Conservation (phyloP, 2,888 invertebrate genomes). For the Troides helena region DNA sequence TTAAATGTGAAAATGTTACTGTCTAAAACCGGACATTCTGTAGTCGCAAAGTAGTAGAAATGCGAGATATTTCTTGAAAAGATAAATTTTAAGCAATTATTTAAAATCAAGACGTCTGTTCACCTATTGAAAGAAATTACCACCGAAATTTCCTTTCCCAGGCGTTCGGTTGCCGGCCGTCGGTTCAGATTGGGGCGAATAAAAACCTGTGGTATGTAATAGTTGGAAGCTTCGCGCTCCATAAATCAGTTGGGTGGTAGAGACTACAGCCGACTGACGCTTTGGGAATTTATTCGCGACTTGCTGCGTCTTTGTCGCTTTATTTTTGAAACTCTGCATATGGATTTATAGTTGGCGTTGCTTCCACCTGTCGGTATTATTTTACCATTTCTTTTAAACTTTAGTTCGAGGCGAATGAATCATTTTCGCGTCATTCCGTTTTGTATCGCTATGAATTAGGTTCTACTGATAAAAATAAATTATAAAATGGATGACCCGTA, state of each 20-base stretch:
- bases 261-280: conserved; percentile 57
- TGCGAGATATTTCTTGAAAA: not conserved
- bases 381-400: conserved; percentile 28
- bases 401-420: conserved; percentile 15
- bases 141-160: conserved; percentile 53
- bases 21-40: not conserved
- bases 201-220: conserved; percentile 64
- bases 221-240: conserved; percentile 65
- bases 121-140: conserved; percentile 48
- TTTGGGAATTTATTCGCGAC: conserved; percentile 71
- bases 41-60: no score
- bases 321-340: conserved; percentile 40
- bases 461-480: no score
- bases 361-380: conserved; percentile 30
- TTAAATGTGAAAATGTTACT: not conserved
- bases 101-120: conserved; percentile 27
- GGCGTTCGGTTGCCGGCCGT: conserved; percentile 40
- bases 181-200: conserved; percentile 52
- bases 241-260: conserved; percentile 67
- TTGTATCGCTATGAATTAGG: no score
- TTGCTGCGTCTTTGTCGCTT: conserved; percentile 43
- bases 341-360: conserved; percentile 29
- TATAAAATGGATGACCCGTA: no score
- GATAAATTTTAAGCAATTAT: conserved; percentile 15
- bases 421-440: conserved; percentile 19